A percentile compares a stretch with the other conserved stretches of the same genome.
Evolutionary conservation across 2,797 vertebrate species (phyloP).

Genomic region (Nyctibius grandis): DNA sequence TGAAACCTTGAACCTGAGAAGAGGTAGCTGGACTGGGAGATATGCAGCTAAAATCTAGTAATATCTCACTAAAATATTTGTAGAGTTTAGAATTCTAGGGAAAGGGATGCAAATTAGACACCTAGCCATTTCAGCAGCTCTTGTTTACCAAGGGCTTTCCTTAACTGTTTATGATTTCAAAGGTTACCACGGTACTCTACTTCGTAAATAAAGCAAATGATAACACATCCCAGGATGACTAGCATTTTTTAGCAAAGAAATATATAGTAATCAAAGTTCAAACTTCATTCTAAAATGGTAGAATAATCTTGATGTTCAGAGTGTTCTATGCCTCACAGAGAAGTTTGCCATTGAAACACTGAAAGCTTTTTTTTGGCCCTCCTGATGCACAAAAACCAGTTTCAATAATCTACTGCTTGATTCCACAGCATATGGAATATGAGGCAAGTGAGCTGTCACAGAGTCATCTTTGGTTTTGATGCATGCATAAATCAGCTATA

Average conservation of each 20-base stretch:
- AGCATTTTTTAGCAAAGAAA: not conserved
- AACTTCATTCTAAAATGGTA: not conserved
- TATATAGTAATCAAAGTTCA: not conserved
- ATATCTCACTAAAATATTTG: conserved; percentile 1
- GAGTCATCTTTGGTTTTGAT: not conserved
- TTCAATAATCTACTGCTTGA: not conserved
- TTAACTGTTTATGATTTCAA: conserved; percentile 17
- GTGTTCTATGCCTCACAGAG: not conserved
- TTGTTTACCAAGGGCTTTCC: not conserved
- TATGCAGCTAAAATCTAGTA: not conserved
- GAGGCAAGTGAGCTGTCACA: not conserved
- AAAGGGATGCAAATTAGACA: not conserved
- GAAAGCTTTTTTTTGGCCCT: not conserved
- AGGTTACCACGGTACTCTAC: not conserved
- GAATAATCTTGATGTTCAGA: not conserved
- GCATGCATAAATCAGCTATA: not conserved
- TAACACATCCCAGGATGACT: not conserved
- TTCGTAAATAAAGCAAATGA: not conserved
- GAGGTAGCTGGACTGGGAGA: not conserved
- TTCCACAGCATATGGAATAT: not conserved
- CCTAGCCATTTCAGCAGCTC: not conserved
- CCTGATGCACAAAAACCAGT: not conserved
- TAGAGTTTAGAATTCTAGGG: not conserved
- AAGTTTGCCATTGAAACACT: not conserved
- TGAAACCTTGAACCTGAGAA: not conserved